Evolutionary conservation across 2,113 vertebrate genomes (phyloP).

Genomic region (Psilopsiagon aurifrons): DNA sequence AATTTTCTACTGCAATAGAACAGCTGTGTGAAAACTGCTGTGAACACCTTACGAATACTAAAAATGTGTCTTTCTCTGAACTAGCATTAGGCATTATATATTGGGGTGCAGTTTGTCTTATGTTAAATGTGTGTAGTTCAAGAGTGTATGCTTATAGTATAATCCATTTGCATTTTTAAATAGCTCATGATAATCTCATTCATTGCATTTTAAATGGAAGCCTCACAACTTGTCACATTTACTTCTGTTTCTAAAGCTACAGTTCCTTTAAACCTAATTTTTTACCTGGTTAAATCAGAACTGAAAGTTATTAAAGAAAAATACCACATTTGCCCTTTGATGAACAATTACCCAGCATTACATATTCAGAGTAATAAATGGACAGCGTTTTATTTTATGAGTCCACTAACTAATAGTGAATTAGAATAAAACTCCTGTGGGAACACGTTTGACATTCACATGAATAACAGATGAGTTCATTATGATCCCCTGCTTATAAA

Average conservation of each 20-base stretch:
- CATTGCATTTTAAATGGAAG: background rate
- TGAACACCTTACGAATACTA: background rate
- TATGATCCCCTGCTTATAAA: conserved; percentile 66
- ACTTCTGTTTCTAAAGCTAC: conserved; percentile 23
- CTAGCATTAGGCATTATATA: background rate
- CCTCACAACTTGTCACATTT: background rate
- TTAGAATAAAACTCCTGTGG: conserved; percentile 71
- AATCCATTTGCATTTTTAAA: background rate
- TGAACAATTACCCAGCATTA: conserved; percentile 47
- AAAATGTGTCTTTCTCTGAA: background rate
- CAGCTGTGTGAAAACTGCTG: conserved; percentile 3
- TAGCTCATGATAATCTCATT: conserved; percentile 7
- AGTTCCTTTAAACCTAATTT: background rate
- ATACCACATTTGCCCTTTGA: conserved; percentile 30
- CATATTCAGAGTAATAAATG: conserved; percentile 54
- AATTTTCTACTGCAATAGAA: conserved; percentile 15
- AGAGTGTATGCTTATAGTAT: background rate
- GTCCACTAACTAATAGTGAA: conserved; percentile 66
- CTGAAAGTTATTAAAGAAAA: conserved; percentile 33
- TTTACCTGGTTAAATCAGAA: conserved; percentile 23
- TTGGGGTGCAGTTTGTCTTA: background rate
- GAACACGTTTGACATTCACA: conserved; percentile 63
- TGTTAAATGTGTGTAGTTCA: background rate
- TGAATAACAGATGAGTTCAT: conserved; percentile 75
- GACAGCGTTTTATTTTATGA: conserved; percentile 67